Conservation (phyloP, 35 echinoderm and acorn worm genomes). For the Heliocidaris erythrogramma region DNA sequence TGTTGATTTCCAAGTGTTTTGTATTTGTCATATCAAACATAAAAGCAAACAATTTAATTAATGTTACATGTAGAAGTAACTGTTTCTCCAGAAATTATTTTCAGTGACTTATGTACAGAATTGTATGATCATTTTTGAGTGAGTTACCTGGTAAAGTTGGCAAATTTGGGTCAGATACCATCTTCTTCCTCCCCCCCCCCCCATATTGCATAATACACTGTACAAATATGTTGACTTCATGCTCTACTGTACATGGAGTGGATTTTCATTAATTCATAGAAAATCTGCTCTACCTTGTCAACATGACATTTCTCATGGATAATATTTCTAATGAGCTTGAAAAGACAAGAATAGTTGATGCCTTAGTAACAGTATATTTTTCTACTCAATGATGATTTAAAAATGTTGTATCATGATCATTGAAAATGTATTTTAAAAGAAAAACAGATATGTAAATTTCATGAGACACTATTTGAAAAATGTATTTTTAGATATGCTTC, state of each 20-base stretch:
- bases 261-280: too few relatives aligned
- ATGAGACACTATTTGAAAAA: not conserved
- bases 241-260: too few relatives aligned
- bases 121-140: too few relatives aligned
- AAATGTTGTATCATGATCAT: not conserved
- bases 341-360: not conserved
- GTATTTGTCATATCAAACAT: too few relatives aligned
- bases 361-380: slow-evolving; percentile 12
- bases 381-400: not conserved
- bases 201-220: too few relatives aligned
- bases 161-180: too few relatives aligned
- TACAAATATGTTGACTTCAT: too few relatives aligned
- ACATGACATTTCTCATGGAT: not conserved
- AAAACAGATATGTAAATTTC: not conserved
- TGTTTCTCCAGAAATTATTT: not conserved
- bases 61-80: not conserved
- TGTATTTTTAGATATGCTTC: not conserved
- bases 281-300: not conserved
- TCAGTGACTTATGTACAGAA: not conserved
- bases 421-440: not conserved
- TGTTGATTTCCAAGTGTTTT: not conserved
- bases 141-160: too few relatives aligned
- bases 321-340: not conserved
- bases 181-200: too few relatives aligned
- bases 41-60: not conserved